Evolutionary conservation across 2,113 vertebrate genomes (phyloP).

Genomic region (Crotalus viridis): DNA sequence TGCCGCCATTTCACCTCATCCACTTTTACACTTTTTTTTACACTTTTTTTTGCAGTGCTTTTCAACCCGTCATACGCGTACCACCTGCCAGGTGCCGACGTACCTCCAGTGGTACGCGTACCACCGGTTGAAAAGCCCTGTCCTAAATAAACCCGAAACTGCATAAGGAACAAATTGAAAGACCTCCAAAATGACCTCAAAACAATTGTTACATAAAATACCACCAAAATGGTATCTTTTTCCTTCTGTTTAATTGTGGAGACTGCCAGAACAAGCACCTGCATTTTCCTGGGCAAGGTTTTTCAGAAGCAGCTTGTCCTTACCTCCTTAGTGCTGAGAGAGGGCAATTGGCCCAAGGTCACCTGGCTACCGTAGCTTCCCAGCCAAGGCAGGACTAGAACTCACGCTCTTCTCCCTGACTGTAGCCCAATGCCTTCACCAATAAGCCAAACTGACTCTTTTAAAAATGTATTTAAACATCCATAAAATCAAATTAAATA

Average conservation of each 20-base stretch:
- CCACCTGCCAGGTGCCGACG: no score
- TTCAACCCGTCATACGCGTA: no score
- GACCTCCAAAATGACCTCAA: neutral
- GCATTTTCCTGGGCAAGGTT: neutral
- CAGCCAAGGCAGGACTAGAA: neutral
- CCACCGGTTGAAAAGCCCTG: no score
- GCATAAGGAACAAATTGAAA: neutral
- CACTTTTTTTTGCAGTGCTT: no score
- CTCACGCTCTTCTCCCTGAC: neutral
- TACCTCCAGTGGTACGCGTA: no score
- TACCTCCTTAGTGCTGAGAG: neutral
- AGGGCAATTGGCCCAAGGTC: neutral
- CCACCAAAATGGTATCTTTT: neutral
- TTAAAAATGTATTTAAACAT: neutral
- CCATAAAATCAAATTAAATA: neutral
- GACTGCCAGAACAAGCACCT: neutral
- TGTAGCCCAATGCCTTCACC: neutral
- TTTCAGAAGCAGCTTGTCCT: neutral
- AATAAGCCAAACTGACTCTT: neutral
- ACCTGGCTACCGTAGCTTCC: neutral
- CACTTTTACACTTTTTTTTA: no score
- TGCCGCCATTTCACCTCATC: no score
- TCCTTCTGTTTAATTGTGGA: neutral
- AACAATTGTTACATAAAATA: neutral
- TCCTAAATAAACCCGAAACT: neutral